Conservation (phyloP, 2,113 vertebrate genomes). For the Oceanodroma tethys region DNA sequence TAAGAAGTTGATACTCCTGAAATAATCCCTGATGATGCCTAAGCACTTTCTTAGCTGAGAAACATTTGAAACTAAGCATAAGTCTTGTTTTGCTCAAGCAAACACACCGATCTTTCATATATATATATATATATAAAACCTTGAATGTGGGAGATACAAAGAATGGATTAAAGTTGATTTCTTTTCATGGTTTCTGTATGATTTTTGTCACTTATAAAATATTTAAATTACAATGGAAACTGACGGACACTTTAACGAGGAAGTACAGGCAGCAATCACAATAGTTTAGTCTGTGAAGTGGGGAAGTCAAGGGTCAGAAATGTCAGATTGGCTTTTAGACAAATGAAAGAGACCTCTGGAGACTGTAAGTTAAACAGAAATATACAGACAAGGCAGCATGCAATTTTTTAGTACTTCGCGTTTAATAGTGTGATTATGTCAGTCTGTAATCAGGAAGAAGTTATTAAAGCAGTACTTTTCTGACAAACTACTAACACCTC, state of each 20-base stretch:
- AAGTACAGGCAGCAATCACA: constrained; percentile 65
- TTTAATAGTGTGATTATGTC: constrained; percentile 2
- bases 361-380: constrained; percentile 47
- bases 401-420: constrained; percentile 7
- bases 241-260: constrained; percentile 66
- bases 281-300: constrained; percentile 63
- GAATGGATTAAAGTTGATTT: constrained; percentile 52
- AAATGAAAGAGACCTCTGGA: constrained; percentile 54
- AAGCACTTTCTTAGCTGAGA: constrained; percentile 16
- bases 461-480: neutral
- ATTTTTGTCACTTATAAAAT: constrained; percentile 58
- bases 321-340: constrained; percentile 68
- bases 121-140: neutral
- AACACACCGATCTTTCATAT: constrained; percentile 27
- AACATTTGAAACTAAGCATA: constrained; percentile 45
- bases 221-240: constrained; percentile 71
- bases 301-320: constrained; percentile 73
- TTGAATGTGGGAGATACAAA: constrained; percentile 38
- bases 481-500: constrained; percentile 16
- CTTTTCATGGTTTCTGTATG: constrained; percentile 44
- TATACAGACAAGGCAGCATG: constrained; percentile 2
- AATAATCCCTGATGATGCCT: constrained; percentile 41
- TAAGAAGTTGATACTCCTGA: constrained; percentile 31
- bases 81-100: constrained; percentile 50
- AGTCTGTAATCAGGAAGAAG: constrained; percentile 16